Base-by-base conservation (phyloP, 35 echinoderm and acorn worm species). In the Patiria miniata region DNA sequence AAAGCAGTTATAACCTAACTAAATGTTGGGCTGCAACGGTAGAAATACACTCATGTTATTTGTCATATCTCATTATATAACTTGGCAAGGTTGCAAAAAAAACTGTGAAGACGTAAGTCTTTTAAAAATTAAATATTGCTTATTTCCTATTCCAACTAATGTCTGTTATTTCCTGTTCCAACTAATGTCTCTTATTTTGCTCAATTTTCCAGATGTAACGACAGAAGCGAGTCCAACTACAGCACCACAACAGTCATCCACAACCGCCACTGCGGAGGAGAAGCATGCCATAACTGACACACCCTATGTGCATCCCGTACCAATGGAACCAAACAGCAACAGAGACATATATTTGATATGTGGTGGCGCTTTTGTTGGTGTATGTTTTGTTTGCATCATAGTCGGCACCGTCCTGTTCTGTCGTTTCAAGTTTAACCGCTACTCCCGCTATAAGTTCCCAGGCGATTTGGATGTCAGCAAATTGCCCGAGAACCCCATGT, bases 401-500 rank as follows among this genome's bases (percentile, higher is more conserved):
- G 82, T 52, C 28, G 83, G 58, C 8, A 68, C 34, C 37, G 22
- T 57, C 9, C 18, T 88, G 18, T 79, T 36, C 51, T 40, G 39
- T 5, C 82, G 60, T 21, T 51, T 50, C 44, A 56, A 87, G 34
- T 84, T 77, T 56, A 80, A 83, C 15, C 54, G 79, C 36, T 85
- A 77, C 40, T 81, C 94, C 18, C 55, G 82, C 32, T 98, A 89
- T 68, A 81, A 82, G 33, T 91, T 90, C 38, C 95, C 92, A 7
- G 81, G 78, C 21, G 84, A 83, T 22, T 85, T 98, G 47, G 89
- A 98, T 40, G 51, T 87, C 15, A 61, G 33, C 47, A 52, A 69
- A 1, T 30, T 98, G 19, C 89, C 85, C 2, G 85, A 91, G 8
- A 98, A 98, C 51, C 95, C 89, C 1, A 94, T 98, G 92, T 98